Conservation (phyloP, 2,888 invertebrate species). For the Coecobrya sp. region DNA sequence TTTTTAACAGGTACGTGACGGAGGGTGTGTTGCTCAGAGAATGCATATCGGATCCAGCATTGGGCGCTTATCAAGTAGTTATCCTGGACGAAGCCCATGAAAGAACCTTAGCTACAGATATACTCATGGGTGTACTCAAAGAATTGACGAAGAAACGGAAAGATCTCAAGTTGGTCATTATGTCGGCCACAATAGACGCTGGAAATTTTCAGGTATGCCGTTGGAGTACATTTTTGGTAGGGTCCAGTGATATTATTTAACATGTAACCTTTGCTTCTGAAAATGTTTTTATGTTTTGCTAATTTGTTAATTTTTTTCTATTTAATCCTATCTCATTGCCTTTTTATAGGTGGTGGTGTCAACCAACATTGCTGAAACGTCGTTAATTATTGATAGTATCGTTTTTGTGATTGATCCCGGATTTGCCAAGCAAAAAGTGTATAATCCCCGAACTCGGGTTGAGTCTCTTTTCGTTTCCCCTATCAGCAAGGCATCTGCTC, state of each 20-base stretch:
- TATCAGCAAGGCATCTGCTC: constrained; percentile 99
- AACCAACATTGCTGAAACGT: constrained; percentile 99
- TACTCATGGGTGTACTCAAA: constrained; percentile 99
- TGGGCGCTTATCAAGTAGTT: constrained; percentile 98
- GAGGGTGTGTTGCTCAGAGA: constrained; percentile 99
- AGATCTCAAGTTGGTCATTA: constrained; percentile 98
- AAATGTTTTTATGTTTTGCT: background rate
- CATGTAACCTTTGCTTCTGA: too few species aligned
- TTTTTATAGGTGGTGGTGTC: constrained; percentile 97
- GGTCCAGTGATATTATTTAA: too few species aligned
- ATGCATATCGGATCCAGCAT: constrained; percentile 99
- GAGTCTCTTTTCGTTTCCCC: constrained; percentile 99
- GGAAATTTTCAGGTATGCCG: constrained; percentile 96
- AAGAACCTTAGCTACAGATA: constrained; percentile 98
- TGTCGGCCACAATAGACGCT: constrained; percentile 99
- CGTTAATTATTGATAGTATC: constrained; percentile 99
- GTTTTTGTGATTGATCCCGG: constrained; percentile 99
- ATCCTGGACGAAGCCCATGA: constrained; percentile 99
- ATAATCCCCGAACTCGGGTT: constrained; percentile 96
- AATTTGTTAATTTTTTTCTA: background rate
- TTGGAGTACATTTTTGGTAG: too few species aligned
- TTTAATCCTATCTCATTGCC: too few species aligned
- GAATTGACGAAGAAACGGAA: constrained; percentile 97
- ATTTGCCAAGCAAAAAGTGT: constrained; percentile 99
- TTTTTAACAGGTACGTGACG: constrained; percentile 97